Evolutionary conservation across 2,797 vertebrate species (phyloP), one percentile per base, ranked within the genome.

Genomic region (Hydrolagus colliei): DNA sequence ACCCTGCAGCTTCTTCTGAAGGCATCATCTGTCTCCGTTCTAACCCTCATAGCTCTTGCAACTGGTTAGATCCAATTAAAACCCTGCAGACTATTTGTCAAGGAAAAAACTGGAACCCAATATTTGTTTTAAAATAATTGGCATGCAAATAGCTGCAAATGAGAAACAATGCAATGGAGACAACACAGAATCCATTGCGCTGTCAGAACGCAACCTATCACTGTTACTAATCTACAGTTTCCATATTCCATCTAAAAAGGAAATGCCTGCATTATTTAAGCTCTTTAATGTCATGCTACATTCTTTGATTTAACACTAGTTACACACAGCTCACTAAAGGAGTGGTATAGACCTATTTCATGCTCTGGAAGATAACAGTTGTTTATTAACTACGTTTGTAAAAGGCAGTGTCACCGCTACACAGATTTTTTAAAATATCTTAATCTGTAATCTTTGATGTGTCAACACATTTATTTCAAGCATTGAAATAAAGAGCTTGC

Each of bases 51-150:
- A 92, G 92, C 94, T 93, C 92, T 84, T 92, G 89, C 91, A 89
- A 89, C 87, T 82, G 88, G 90, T 92, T 92, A 90, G 90, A 91
- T 91, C 94, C 94, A 94, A 95, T 95, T 95, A 95, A 92, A 90
- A 93, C 92, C 93, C 92, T 90, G 89, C 89, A 12, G 80, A 90
- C 92, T 92, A 92, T 94, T 94, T 92, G 91, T 95, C 92, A 94
- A 89, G 91, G 91, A 90, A 91, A 88, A 89, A 92, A 91, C 87
- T 90, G 89, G 91, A 91, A 91, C 91, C 92, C 90, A 89, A 89
- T 91, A 91, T 92, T 92, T 93, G 89, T 91, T 93, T 92, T 92
- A 92, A 90, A 93, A 92, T 94, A 93, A 93, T 94, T 91, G 92
- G 89, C 87, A 89, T 90, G 90, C 88, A 93, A 94, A 93, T 93